These are phyloP conservation scores for Clistopyga incitator DNA, from an alignment of 2,888 invertebrate species.

Conservation along the genomic window DNA sequence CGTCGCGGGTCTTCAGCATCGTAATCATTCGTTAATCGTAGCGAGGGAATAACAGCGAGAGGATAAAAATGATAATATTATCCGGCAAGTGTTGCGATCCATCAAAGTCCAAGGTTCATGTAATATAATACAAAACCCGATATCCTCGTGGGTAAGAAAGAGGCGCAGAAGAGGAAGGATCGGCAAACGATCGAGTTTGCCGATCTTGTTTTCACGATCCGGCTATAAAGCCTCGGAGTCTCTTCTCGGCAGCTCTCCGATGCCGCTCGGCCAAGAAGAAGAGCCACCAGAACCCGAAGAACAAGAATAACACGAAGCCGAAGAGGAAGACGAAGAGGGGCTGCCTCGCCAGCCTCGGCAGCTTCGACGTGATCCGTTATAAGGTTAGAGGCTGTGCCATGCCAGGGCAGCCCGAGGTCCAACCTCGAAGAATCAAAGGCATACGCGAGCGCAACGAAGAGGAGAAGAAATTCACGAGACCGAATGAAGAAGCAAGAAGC, in stretches of 20 bases:
- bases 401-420: slow-evolving; percentile 65
- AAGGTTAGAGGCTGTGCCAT: slow-evolving; percentile 75
- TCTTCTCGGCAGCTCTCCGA: slow-evolving; percentile 43
- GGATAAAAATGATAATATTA: slow-evolving; percentile 55
- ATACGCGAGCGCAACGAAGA: slow-evolving; percentile 42
- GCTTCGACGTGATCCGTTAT: slow-evolving; percentile 76
- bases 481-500: slow-evolving; percentile 55
- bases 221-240: slow-evolving; percentile 53
- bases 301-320: slow-evolving; percentile 62
- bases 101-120: slow-evolving; percentile 64
- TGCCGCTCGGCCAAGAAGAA: not conserved
- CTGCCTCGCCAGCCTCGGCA: slow-evolving; percentile 62
- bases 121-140: slow-evolving; percentile 62
- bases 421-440: slow-evolving; percentile 56
- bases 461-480: slow-evolving; percentile 21
- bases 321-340: slow-evolving; percentile 67
- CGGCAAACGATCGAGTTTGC: slow-evolving; percentile 69
- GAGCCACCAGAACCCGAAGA: slow-evolving; percentile 41
- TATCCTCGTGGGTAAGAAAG: slow-evolving; percentile 50
- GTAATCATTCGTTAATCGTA: slow-evolving; percentile 28
- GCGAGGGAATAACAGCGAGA: slow-evolving; percentile 39
- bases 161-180: slow-evolving; percentile 57
- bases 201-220: slow-evolving; percentile 69
- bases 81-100: slow-evolving; percentile 63
- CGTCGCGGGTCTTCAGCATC: not conserved